Conservation (phyloP, 2,888 invertebrate genomes). For the Morpho deidamia region DNA sequence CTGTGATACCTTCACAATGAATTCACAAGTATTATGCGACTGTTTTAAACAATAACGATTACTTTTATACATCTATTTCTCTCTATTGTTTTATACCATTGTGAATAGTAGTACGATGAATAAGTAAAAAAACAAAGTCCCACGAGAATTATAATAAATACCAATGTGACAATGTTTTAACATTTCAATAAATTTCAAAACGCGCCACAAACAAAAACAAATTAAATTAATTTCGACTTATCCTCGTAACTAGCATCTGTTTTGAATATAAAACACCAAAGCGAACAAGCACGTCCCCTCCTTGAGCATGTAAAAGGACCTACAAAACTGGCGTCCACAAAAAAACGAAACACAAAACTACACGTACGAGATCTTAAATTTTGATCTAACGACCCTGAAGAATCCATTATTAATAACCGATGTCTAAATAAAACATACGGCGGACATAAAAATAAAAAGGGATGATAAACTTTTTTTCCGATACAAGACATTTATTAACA, state of each 20-base stretch:
- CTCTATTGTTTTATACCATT: no score
- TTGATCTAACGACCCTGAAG: constrained; percentile 68
- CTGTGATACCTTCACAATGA: no score
- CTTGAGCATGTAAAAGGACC: constrained; percentile 66
- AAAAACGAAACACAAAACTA: constrained; percentile 55
- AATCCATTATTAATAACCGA: constrained; percentile 74
- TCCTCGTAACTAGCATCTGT: constrained; percentile 66
- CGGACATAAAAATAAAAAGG: constrained; percentile 58
- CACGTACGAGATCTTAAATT: constrained; percentile 66
- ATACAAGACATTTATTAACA: constrained; percentile 75
- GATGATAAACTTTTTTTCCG: constrained; percentile 50
- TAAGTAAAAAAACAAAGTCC: constrained; percentile 1
- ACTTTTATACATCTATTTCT: background rate
- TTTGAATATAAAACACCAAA: constrained; percentile 70
- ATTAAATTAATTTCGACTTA: constrained; percentile 69
- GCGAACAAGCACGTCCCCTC: constrained; percentile 50
- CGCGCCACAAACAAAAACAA: constrained; percentile 61
- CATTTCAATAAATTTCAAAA: constrained; percentile 55
- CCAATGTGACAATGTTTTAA: constrained; percentile 57
- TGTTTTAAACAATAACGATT: no score
- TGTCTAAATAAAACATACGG: constrained; percentile 72
- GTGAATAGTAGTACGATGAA: no score
- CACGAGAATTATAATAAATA: constrained; percentile 28
- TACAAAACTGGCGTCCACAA: constrained; percentile 56
- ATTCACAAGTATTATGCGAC: no score